These are phyloP conservation scores for Rhynchophorus ferrugineus DNA, from an alignment of 1,140 invertebrate species.

Conservation along the genomic window DNA sequence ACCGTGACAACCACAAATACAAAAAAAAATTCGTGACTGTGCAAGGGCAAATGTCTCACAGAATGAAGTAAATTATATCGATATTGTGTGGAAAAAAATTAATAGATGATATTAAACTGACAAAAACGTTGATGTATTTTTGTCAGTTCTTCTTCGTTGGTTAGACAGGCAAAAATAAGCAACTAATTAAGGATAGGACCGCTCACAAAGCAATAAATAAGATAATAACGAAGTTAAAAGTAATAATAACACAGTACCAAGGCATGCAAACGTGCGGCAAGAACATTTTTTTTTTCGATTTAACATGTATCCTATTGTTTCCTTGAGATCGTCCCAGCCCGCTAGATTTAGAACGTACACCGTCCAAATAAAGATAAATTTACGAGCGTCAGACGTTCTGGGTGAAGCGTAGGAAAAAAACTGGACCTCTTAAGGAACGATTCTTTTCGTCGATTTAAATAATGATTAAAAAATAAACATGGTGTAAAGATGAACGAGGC, in stretches of 20 bases:
- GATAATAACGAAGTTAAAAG: conserved; percentile 4
- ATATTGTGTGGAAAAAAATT: conserved; percentile 7
- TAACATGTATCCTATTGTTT: background rate
- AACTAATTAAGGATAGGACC: conserved; percentile 9
- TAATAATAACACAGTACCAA: background rate
- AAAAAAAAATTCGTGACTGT: conserved; percentile 6
- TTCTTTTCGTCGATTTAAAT: conserved; percentile 7
- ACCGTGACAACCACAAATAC: background rate
- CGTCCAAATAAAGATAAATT: no score
- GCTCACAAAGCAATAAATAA: conserved; percentile 15
- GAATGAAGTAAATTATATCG: conserved; percentile 16
- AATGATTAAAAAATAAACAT: conserved; percentile 30
- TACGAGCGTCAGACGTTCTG: no score
- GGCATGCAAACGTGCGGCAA: conserved; percentile 1
- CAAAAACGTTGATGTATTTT: conserved; percentile 5
- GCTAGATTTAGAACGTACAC: no score
- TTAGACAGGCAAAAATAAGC: conserved; percentile 17
- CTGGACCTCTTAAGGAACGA: no score
- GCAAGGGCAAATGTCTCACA: conserved; percentile 9
- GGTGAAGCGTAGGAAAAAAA: no score
- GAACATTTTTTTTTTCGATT: background rate
- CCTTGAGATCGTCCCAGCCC: no score
- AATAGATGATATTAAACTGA: conserved; percentile 1
- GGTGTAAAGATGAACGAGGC: conserved; percentile 11
- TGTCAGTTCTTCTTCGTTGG: background rate